Percentiles rank a stretch among this genome's conserved stretches.
Conservation (phyloP, 2,797 vertebrate species). For the Nasua narica region DNA sequence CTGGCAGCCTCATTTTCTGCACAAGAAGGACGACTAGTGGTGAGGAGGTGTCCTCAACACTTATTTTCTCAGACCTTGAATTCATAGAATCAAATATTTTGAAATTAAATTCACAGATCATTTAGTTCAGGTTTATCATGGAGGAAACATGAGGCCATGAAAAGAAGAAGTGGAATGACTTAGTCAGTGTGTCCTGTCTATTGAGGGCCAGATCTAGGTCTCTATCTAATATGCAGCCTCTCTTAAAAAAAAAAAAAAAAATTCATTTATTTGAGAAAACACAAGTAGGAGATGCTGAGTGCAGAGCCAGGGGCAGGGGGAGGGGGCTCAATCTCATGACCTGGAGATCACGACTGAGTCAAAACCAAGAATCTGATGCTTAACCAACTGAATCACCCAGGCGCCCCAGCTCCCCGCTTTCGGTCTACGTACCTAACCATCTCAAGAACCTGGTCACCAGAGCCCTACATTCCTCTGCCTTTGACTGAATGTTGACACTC, state of each 20-base stretch:
- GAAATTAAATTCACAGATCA: background rate
- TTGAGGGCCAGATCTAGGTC: background rate
- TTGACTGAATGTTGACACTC: background rate
- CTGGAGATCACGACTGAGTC: background rate
- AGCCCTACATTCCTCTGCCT: background rate
- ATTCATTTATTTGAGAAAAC: background rate
- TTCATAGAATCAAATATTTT: background rate
- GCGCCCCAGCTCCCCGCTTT: background rate
- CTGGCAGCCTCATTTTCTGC: conserved; percentile 34
- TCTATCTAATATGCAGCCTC: background rate
- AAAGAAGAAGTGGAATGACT: background rate
- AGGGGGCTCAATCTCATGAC: background rate
- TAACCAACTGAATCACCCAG: background rate
- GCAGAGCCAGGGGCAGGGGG: background rate
- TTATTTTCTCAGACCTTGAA: background rate
- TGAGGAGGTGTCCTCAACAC: background rate
- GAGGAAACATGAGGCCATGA: background rate
- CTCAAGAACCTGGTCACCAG: background rate
- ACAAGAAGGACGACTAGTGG: conserved; percentile 77
- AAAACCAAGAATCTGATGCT: background rate
- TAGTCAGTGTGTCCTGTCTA: background rate
- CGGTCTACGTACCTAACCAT: background rate
- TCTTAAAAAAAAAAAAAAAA: background rate
- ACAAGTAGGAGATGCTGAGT: background rate
- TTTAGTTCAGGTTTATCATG: background rate